phyloP scores from a whole-genome alignment of 2,888 invertebrate genomes.

The Nephrocerus scutellatus region DNA sequence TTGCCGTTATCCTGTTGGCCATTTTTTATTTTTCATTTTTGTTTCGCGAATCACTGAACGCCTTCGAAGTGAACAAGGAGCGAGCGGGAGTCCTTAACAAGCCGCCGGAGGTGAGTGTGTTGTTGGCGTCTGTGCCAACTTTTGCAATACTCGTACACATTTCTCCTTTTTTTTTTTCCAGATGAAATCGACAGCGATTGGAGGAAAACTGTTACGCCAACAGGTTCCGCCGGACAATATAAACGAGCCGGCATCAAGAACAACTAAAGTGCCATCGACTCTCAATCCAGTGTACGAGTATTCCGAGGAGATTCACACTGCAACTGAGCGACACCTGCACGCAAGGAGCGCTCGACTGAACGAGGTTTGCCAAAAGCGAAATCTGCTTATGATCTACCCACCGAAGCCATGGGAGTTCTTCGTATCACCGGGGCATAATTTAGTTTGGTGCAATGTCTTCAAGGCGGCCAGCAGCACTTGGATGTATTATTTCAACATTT shows the following conservation, averaged over 20 bases:
- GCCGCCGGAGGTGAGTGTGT: background rate
- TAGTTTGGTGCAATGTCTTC: slow-evolving; percentile 70
- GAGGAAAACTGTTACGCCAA: too few species aligned
- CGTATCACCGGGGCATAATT: slow-evolving; percentile 59
- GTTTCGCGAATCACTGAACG: slow-evolving; percentile 44
- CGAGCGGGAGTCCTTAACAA: slow-evolving; percentile 20
- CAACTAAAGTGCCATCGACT: slow-evolving; percentile 30
- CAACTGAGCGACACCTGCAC: slow-evolving; percentile 51
- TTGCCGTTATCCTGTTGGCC: slow-evolving; percentile 36
- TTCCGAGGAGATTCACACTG: slow-evolving; percentile 46
- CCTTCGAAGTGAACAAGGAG: slow-evolving; percentile 42
- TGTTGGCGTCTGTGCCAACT: background rate
- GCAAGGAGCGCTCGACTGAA: slow-evolving; percentile 49
- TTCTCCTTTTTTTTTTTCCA: slow-evolving; percentile 13
- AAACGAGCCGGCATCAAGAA: slow-evolving; percentile 10
- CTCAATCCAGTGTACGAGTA: slow-evolving; percentile 48
- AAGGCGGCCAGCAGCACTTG: slow-evolving; percentile 74
- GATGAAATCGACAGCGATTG: slow-evolving; percentile 28
- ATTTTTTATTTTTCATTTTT: slow-evolving; percentile 43
- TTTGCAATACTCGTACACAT: background rate
- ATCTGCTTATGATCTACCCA: slow-evolving; percentile 43
- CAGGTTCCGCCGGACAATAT: too few species aligned
- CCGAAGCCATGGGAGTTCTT: slow-evolving; percentile 71
- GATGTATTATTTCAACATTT: slow-evolving; percentile 71
- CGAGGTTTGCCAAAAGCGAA: slow-evolving; percentile 49